A percentile compares a stretch with the other conserved stretches of the same genome.
These are phyloP conservation scores for Napeogenes sylphis DNA, from an alignment of 2,888 invertebrate species.

Conservation along the genomic window DNA sequence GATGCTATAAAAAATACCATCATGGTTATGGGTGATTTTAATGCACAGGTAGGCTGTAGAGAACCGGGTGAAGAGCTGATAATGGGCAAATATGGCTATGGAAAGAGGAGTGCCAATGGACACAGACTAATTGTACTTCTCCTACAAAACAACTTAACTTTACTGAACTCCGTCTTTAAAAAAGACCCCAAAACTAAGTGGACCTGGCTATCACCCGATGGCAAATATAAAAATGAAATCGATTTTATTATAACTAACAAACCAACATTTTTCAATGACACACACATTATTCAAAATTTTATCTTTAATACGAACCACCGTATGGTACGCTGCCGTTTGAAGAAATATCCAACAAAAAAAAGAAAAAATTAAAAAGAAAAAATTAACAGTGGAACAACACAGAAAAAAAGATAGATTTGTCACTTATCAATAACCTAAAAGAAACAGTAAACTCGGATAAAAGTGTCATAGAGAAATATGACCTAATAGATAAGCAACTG, in stretches of 20 bases:
- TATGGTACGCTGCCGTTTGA: constrained; percentile 10
- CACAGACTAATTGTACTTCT: not conserved
- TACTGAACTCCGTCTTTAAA: constrained; percentile 10
- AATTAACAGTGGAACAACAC: not conserved
- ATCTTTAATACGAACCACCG: constrained; percentile 12
- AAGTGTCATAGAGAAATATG: constrained; percentile 11
- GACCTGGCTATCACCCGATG: too few species aligned
- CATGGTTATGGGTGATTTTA: too few species aligned
- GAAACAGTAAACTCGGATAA: constrained; percentile 10
- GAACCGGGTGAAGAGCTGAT: too few species aligned
- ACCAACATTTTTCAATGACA: constrained; percentile 17
- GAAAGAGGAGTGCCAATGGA: too few species aligned
- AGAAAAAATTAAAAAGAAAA: too few species aligned
- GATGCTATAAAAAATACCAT: too few species aligned
- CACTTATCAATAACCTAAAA: not conserved
- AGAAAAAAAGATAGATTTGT: constrained; percentile 6
- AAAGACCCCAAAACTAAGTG: constrained; percentile 18
- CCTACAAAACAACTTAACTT: constrained; percentile 14
- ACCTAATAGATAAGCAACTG: constrained; percentile 10
- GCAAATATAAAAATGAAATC: too few species aligned
- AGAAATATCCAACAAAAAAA: constrained; percentile 6
- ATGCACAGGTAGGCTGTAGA: too few species aligned
- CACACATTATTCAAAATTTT: constrained; percentile 11
- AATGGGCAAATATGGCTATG: too few species aligned
- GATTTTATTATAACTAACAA: constrained; percentile 19